Conservation (phyloP, 2,797 vertebrate species). For the Xenopus petersii region DNA sequence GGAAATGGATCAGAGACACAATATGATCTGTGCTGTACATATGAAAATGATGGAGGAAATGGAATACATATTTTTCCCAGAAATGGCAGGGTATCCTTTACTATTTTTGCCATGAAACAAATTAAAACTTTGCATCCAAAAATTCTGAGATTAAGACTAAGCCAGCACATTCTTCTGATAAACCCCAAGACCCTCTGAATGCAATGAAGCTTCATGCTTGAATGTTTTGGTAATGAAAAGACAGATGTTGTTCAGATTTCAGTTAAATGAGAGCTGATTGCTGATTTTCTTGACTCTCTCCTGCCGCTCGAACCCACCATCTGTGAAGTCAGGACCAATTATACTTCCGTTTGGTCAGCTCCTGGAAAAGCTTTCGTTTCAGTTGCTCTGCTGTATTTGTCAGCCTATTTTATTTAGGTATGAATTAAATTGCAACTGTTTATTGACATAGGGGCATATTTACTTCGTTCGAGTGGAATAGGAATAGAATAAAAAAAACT, state of each 20-base stretch:
- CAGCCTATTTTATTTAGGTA: no score
- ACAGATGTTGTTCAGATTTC: conserved; percentile 54
- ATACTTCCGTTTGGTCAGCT: conserved; percentile 49
- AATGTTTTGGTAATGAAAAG: conserved; percentile 46
- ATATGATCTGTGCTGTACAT: no score
- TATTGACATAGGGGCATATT: background rate
- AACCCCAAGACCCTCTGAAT: conserved; percentile 16
- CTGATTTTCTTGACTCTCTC: conserved; percentile 47
- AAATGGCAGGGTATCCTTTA: no score
- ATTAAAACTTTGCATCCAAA: no score
- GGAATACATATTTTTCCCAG: no score
- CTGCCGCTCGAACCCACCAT: conserved; percentile 55
- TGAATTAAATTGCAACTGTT: background rate
- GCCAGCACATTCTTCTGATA: background rate
- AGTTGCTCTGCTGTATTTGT: no score
- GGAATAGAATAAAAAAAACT: no score
- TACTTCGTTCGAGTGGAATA: no score
- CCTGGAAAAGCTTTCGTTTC: background rate
- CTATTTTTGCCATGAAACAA: no score
- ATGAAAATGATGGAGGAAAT: no score
- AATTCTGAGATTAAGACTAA: no score
- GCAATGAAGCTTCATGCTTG: conserved; percentile 43
- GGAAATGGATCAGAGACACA: no score
- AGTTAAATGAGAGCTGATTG: conserved; percentile 52
- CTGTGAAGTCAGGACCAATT: conserved; percentile 58